These are phyloP conservation scores for Drosophila nigromelanica DNA, from an alignment of 1,140 invertebrate genomes.

Conservation along the genomic window DNA sequence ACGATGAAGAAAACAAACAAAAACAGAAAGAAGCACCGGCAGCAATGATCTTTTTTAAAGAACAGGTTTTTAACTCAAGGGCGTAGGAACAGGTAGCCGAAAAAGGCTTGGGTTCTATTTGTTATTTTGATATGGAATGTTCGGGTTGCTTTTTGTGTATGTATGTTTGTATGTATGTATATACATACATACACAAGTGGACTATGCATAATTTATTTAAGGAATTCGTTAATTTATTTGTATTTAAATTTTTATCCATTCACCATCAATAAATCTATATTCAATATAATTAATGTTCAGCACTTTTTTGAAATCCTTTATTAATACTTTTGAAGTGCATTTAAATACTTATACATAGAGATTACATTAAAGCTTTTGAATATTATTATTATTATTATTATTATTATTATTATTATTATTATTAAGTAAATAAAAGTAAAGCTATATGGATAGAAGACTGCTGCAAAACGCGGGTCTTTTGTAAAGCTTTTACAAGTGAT, in stretches of 20 bases:
- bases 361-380: conserved; percentile 36
- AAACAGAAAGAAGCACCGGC: conserved; percentile 58
- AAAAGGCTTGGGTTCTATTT: conserved; percentile 53
- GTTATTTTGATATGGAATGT: conserved; percentile 56
- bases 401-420: too few relatives aligned
- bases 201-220: background rate
- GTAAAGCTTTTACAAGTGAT: conserved; percentile 6
- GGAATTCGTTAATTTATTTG: conserved; percentile 1
- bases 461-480: background rate
- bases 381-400: too few relatives aligned
- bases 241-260: too few relatives aligned
- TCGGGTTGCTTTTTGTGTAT: conserved; percentile 15
- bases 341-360: conserved; percentile 10
- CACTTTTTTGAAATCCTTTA: too few relatives aligned
- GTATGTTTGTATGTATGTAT: background rate
- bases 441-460: conserved; percentile 43
- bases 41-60: conserved; percentile 64
- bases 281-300: background rate
- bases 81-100: conserved; percentile 53
- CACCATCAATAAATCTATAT: background rate
- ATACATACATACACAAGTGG: background rate
- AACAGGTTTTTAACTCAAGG: conserved; percentile 70
- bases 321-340: conserved; percentile 1
- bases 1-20: conserved; percentile 23
- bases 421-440: conserved; percentile 40